Percentiles rank a stretch among this genome's conserved stretches.
phyloP scores from a whole-genome alignment of 2,113 vertebrate genomes.

The Rallus limicola region DNA sequence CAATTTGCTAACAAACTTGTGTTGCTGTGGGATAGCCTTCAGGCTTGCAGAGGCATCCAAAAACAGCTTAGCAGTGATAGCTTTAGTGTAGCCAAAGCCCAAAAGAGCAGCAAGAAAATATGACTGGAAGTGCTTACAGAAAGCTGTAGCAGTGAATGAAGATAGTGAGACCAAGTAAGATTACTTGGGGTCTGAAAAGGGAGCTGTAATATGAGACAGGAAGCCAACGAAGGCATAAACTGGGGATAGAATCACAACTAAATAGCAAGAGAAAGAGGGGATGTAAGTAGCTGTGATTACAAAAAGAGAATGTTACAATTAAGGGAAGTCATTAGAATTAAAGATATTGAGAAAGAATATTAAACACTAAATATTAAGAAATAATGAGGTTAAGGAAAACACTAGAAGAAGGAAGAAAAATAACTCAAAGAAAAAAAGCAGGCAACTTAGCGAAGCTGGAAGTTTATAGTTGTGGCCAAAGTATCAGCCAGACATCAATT shows the following conservation, averaged over 20 bases:
- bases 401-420: not conserved
- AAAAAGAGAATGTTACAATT: not conserved
- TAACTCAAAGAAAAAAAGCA: not conserved
- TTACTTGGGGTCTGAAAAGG: not conserved
- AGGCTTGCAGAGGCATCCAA: not conserved
- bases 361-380: not conserved
- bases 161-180: not conserved
- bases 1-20: not conserved
- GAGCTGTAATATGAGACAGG: not conserved
- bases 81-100: not conserved
- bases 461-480: not conserved
- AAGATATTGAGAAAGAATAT: not conserved
- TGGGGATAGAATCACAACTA: not conserved
- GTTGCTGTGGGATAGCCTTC: not conserved
- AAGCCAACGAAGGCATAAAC: constrained; percentile 6
- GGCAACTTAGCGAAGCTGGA: not conserved
- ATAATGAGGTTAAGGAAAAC: not conserved
- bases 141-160: constrained; percentile 8
- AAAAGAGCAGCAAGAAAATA: not conserved
- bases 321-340: not conserved
- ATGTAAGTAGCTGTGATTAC: not conserved
- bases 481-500: not conserved
- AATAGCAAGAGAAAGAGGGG: not conserved
- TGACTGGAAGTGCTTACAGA: not conserved
- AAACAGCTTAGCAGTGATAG: not conserved